Conservation (phyloP, 2,888 invertebrate genomes). For the Dicyrtomina minuta region DNA sequence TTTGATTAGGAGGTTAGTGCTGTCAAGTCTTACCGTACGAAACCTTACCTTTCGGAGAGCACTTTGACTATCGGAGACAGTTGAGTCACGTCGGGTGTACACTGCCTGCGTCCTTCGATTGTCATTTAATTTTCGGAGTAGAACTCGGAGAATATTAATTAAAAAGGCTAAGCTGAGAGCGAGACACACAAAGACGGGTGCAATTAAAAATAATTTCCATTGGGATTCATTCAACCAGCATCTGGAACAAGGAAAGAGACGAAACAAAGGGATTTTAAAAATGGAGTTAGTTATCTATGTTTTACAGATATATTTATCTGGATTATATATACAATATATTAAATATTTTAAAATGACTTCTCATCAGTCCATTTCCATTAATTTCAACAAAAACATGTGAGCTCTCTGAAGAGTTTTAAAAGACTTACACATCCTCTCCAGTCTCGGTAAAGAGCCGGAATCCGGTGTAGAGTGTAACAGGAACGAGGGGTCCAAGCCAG, state of each 20-base stretch:
- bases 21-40: too few relatives aligned
- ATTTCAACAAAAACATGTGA: background rate
- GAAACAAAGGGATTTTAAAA: background rate
- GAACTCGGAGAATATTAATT: slow-evolving; percentile 84
- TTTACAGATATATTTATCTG: too few relatives aligned
- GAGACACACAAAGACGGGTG: slow-evolving; percentile 77
- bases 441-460: slow-evolving; percentile 60
- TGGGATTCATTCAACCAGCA: slow-evolving; percentile 77
- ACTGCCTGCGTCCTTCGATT: slow-evolving; percentile 40
- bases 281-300: background rate
- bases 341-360: background rate
- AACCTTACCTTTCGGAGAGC: slow-evolving; percentile 49
- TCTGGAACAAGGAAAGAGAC: slow-evolving; percentile 57
- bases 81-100: slow-evolving; percentile 38
- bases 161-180: slow-evolving; percentile 80
- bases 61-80: slow-evolving; percentile 44
- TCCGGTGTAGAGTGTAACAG: slow-evolving; percentile 62
- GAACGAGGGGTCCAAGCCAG: slow-evolving; percentile 75
- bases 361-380: background rate
- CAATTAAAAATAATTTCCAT: slow-evolving; percentile 72
- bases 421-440: slow-evolving; percentile 60
- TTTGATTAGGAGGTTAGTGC: too few relatives aligned
- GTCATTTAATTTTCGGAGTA: slow-evolving; percentile 71
- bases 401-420: slow-evolving; percentile 8
- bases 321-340: too few relatives aligned